Evolutionary conservation across 2,888 invertebrate genomes (phyloP), one percentile per base, ranked within the genome.

Genomic region (Microdon myrmicae): DNA sequence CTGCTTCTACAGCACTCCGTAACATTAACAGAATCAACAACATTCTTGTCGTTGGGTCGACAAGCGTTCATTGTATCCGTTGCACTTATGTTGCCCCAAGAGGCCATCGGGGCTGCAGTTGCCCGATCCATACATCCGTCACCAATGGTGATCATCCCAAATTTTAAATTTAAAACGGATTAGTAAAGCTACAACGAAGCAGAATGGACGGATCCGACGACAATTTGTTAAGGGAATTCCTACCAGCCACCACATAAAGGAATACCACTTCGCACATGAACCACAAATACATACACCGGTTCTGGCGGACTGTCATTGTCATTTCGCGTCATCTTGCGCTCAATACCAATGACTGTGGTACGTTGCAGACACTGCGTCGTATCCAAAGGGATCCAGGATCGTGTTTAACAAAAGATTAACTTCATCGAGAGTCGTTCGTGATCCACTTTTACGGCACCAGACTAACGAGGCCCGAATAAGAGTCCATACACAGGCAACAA

Each of bases 181-280:
- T 64, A 64, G 53, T 51, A 32, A 64, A 51, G 19, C 37, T 34
- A 53, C 56, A 64, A 53, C n/a, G n/a, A n/a, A n/a, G n/a, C n/a
- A n/a, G n/a, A n/a, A n/a, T n/a, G n/a, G n/a, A n/a, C 56, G 58
- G 43, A 64, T 56, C 25, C 56, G 34, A 64, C 51, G 56, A 64
- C 64, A 64, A 64, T 64, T 64, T 64, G 64, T 64, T 56, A 53
- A 58, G 56, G 56, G 64, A 64, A 64, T 64, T 58, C 64, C 64
- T 51, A 32, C 43, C 26, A 22, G 34, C 16, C 34, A 38, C 56
- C 56, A 25, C 56, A 58, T 43, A 56, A 51, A 51, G 56, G 19
- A 56, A 64, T 56, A 58, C 41, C 29, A 64, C 43, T 43, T 43
- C 35, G 31, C 26, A 38, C 47, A 53, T 43, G 25, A n/a, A n/a